A percentile compares a stretch with the other conserved stretches of the same genome.
phyloP scores from a whole-genome alignment of 2,888 invertebrate species.

The Lepidochitona cinerea region DNA sequence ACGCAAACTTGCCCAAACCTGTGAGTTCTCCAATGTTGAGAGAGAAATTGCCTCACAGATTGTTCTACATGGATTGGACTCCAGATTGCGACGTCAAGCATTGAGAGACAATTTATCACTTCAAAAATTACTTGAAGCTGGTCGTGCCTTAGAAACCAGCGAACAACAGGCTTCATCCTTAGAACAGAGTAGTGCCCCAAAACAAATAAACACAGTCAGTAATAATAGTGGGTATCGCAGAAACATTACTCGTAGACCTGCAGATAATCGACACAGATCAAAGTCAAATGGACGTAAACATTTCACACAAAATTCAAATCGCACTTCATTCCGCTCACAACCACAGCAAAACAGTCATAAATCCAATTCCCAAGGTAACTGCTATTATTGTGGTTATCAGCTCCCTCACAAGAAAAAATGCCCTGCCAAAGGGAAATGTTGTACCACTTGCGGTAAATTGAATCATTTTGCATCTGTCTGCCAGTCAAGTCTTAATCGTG shows the following conservation, averaged over 20 bases:
- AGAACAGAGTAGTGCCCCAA: neutral
- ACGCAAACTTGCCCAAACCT: slow-evolving; percentile 6
- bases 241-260: neutral
- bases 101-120: slow-evolving; percentile 4
- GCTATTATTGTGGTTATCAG: neutral
- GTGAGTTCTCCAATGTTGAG: no score
- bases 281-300: no score
- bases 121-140: slow-evolving; percentile 4
- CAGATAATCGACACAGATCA: neutral
- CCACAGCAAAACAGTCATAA: no score
- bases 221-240: neutral
- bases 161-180: neutral
- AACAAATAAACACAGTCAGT: neutral
- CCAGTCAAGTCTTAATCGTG: neutral
- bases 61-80: neutral
- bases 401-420: slow-evolving; percentile 1
- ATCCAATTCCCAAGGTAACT: no score
- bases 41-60: slow-evolving; percentile 10
- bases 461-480: slow-evolving; percentile 10
- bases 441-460: neutral
- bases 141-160: slow-evolving; percentile 6
- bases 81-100: neutral
- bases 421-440: slow-evolving; percentile 11
- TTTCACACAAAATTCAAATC: no score
- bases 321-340: no score